These are phyloP conservation scores for Caracal caracal DNA, from an alignment of 2,113 vertebrate species.

Conservation along the genomic window DNA sequence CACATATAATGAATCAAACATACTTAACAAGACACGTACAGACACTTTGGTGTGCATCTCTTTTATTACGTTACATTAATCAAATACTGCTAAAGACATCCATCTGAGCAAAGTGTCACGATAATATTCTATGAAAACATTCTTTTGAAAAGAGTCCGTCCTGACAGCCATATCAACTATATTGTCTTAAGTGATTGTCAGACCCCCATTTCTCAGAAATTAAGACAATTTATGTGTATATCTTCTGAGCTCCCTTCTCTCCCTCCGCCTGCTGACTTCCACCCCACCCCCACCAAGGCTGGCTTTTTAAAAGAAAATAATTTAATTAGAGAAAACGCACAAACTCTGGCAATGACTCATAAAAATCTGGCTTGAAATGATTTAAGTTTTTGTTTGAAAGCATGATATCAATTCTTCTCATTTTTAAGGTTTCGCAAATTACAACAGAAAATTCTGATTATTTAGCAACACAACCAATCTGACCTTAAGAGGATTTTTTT, in stretches of 20 bases:
- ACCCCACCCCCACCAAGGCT: slow-evolving; percentile 32
- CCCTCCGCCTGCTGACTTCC: not conserved
- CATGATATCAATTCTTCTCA: slow-evolving; percentile 76
- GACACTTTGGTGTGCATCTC: slow-evolving; percentile 92
- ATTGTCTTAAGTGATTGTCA: slow-evolving; percentile 92
- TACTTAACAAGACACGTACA: slow-evolving; percentile 91
- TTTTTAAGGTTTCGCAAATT: slow-evolving; percentile 67
- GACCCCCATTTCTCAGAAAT: slow-evolving; percentile 93
- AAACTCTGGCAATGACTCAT: slow-evolving; percentile 90
- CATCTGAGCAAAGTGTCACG: slow-evolving; percentile 89
- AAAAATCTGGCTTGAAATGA: slow-evolving; percentile 87
- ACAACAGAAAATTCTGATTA: slow-evolving; percentile 57
- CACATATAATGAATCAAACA: slow-evolving; percentile 93
- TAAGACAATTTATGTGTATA: slow-evolving; percentile 92
- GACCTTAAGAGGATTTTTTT: slow-evolving; percentile 50
- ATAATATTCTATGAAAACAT: slow-evolving; percentile 89
- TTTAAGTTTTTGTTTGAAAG: slow-evolving; percentile 82
- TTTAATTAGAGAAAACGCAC: slow-evolving; percentile 92
- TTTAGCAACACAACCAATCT: slow-evolving; percentile 27
- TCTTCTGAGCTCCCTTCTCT: slow-evolving; percentile 79
- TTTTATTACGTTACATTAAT: slow-evolving; percentile 96
- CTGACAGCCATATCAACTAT: slow-evolving; percentile 90
- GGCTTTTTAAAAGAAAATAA: slow-evolving; percentile 91
- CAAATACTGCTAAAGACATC: slow-evolving; percentile 91
- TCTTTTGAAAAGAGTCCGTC: slow-evolving; percentile 87